A percentile compares a stretch with the other conserved stretches of the same genome.
Conservation (phyloP, 2,113 vertebrate species). For the Ancistrus triradiatus region DNA sequence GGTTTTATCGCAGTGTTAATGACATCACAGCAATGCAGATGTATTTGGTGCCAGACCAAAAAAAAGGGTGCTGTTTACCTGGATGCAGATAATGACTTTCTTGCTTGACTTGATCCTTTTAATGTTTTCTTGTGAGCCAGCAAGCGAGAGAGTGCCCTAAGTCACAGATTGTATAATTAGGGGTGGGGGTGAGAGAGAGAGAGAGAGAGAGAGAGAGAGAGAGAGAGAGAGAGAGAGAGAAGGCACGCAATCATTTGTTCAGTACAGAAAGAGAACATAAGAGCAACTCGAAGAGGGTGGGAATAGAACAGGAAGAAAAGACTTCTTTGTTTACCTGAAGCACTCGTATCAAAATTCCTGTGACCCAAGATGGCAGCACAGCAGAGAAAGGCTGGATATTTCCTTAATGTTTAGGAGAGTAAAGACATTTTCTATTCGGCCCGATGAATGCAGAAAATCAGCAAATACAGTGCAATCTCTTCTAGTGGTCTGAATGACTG, state of each 20-base stretch:
- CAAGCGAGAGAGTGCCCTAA: no score
- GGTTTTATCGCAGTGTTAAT: background rate
- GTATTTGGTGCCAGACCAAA: slow-evolving; percentile 29
- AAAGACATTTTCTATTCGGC: no score
- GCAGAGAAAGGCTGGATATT: no score
- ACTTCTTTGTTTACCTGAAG: slow-evolving; percentile 18
- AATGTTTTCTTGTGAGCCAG: slow-evolving; percentile 7
- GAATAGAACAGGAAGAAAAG: slow-evolving; percentile 17
- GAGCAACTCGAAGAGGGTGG: background rate
- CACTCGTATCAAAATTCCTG: slow-evolving; percentile 21
- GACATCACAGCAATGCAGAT: background rate
- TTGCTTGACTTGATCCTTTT: slow-evolving; percentile 60
- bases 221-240: background rate
- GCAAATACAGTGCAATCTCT: background rate
- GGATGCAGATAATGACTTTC: slow-evolving; percentile 53
- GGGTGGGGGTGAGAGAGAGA: no score
- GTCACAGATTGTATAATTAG: no score
- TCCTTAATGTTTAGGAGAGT: no score
- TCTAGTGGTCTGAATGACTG: background rate
- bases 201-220: no score
- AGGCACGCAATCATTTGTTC: slow-evolving; percentile 1
- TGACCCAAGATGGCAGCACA: no score
- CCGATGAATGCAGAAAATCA: no score
- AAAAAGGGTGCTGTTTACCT: slow-evolving; percentile 56
- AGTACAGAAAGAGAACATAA: background rate